phyloP scores from a whole-genome alignment of 1,140 invertebrate genomes.

The Drosophila parvula region DNA sequence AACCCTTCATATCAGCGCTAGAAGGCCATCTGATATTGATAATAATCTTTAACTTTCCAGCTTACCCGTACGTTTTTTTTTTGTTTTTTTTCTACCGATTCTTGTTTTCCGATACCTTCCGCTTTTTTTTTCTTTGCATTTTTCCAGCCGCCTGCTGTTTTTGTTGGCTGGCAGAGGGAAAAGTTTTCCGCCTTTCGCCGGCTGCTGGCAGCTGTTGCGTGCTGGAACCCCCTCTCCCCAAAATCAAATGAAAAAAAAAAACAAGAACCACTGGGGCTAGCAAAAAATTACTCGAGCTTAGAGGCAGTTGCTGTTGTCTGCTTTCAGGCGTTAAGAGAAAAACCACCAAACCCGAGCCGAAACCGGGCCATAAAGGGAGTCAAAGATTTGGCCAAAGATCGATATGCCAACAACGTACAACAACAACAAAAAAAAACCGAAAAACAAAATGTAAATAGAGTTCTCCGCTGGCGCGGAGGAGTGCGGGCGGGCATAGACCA shows the following conservation, averaged over 20 bases:
- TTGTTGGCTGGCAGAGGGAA: conserved; percentile 38
- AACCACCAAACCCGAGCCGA: conserved; percentile 26
- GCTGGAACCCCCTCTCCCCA: conserved; percentile 5
- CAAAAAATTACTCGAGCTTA: conserved; percentile 34
- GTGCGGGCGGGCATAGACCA: conserved; percentile 37
- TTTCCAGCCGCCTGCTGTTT: conserved; percentile 37
- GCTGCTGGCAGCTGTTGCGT: conserved; percentile 53
- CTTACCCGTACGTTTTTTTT: conserved; percentile 15
- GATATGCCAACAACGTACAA: conserved; percentile 48
- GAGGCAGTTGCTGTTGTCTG: conserved; percentile 41
- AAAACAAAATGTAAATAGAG: conserved; percentile 80
- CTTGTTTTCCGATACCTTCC: conserved; percentile 19
- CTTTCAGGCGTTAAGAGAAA: conserved; percentile 36
- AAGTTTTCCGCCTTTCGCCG: conserved; percentile 49
- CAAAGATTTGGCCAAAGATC: conserved; percentile 62
- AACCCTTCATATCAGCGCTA: neutral
- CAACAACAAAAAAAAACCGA: conserved; percentile 10
- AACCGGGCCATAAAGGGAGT: conserved; percentile 45
- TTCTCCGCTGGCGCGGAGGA: conserved; percentile 6
- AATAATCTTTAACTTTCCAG: conserved; percentile 32
- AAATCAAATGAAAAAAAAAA: neutral
- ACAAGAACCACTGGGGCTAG: conserved; percentile 13
- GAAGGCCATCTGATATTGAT: conserved; percentile 36
- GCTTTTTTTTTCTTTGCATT: conserved; percentile 7
- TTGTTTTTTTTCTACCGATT: conserved; percentile 3